Conservation (phyloP, 2,113 vertebrate species). For the Heterotilapia buettikoferi region DNA sequence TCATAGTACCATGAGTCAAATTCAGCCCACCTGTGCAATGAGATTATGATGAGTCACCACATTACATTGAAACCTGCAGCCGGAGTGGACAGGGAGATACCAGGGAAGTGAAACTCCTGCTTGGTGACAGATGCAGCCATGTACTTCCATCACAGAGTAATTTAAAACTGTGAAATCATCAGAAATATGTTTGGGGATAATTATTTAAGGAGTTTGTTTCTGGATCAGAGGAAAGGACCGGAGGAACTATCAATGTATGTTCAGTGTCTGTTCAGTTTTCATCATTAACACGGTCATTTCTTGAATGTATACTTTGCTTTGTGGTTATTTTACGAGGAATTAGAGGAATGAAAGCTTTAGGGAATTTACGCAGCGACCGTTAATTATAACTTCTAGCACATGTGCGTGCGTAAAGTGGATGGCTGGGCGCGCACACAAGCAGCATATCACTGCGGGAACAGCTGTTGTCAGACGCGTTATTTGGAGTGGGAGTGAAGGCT, state of each 20-base stretch:
- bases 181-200: background rate
- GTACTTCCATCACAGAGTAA: background rate
- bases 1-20: background rate
- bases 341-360: background rate
- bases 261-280: background rate
- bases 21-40: slow-evolving; percentile 3
- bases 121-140: background rate
- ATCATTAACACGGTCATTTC: background rate
- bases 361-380: background rate
- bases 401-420: slow-evolving; percentile 61
- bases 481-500: slow-evolving; percentile 14
- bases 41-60: slow-evolving; percentile 19
- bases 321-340: background rate
- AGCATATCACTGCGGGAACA: slow-evolving; percentile 37
- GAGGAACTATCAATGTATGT: background rate
- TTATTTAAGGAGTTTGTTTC: background rate
- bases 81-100: background rate
- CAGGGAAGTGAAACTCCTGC: background rate
- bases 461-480: slow-evolving; percentile 18
- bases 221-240: background rate
- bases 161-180: background rate
- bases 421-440: slow-evolving; percentile 31
- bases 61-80: background rate
- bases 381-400: slow-evolving; percentile 28
- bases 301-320: background rate